phyloP scores from a whole-genome alignment of 2,888 invertebrate species.

The Chaetoderma sp. region DNA sequence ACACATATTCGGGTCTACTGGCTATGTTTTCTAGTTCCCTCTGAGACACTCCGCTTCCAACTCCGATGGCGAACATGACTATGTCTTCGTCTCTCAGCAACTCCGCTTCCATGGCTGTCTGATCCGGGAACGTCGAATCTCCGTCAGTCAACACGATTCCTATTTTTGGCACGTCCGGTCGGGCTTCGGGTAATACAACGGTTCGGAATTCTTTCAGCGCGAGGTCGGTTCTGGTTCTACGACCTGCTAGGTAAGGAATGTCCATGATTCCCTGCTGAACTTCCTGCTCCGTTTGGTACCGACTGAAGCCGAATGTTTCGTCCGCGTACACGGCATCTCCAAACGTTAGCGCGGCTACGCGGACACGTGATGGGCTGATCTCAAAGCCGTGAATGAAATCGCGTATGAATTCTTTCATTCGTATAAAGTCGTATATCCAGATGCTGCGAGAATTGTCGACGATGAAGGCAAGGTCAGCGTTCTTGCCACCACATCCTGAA shows the following conservation, averaged over 20 bases:
- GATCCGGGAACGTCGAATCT: background rate
- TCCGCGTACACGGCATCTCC: background rate
- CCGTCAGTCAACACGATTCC: slow-evolving; percentile 7
- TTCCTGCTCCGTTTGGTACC: background rate
- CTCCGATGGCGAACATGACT: slow-evolving; percentile 2
- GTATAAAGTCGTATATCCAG: slow-evolving; percentile 1
- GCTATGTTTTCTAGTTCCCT: background rate
- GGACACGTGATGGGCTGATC: background rate
- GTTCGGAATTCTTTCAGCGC: background rate
- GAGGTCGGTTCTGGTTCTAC: background rate
- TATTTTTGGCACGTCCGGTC: background rate
- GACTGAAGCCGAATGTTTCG: background rate
- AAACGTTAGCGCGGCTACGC: background rate
- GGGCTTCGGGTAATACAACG: background rate
- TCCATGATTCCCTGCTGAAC: background rate
- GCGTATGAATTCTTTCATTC: background rate
- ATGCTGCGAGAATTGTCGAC: slow-evolving; percentile 3
- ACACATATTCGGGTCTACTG: background rate
- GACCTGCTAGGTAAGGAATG: background rate
- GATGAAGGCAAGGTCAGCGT: slow-evolving; percentile 3
- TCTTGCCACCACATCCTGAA: slow-evolving; percentile 2
- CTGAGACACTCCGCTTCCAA: background rate
- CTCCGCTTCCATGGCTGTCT: background rate
- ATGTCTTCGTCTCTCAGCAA: background rate
- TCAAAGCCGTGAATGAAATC: slow-evolving; percentile 3